Percentiles rank a stretch among this genome's conserved stretches.
Conservation (phyloP, 2,113 vertebrate genomes). For the Vicugna pacos region DNA sequence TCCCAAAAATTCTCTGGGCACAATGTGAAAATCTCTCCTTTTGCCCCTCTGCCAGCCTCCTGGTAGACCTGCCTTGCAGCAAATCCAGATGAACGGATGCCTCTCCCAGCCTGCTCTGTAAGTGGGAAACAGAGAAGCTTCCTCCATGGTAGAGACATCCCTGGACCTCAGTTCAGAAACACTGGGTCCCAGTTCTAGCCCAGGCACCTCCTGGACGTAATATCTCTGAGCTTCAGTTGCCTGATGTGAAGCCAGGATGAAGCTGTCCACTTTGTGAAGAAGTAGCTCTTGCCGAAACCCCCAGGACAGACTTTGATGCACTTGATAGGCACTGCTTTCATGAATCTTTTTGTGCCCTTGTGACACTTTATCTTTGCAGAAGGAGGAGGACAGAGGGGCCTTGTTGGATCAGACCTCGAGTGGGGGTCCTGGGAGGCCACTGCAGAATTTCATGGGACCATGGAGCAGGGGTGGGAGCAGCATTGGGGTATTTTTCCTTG, state of each 20-base stretch:
- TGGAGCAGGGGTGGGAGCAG: not conserved
- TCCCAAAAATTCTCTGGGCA: not conserved
- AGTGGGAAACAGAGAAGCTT: not conserved
- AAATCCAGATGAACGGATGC: not conserved
- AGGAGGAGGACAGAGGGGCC: not conserved
- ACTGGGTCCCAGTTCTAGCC: not conserved
- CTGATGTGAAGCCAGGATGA: not conserved
- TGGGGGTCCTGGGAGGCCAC: not conserved
- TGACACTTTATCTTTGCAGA: not conserved
- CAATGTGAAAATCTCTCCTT: not conserved
- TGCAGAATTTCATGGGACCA: fast-evolving
- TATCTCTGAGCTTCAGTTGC: not conserved
- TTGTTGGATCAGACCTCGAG: not conserved
- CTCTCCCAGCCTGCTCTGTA: not conserved
- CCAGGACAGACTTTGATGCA: too few species aligned
- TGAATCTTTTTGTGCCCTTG: not conserved
- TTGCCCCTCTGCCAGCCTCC: not conserved
- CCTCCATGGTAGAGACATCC: not conserved
- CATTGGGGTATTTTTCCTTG: not conserved
- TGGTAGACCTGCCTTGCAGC: not conserved
- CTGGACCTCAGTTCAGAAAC: not conserved
- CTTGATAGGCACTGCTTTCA: too few species aligned
- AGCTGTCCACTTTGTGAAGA: not conserved
- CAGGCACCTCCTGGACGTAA: fast-evolving
- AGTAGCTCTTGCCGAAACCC: too few species aligned